phyloP scores from a whole-genome alignment of 2,113 vertebrate genomes.

The Tenrec ecaudatus region DNA sequence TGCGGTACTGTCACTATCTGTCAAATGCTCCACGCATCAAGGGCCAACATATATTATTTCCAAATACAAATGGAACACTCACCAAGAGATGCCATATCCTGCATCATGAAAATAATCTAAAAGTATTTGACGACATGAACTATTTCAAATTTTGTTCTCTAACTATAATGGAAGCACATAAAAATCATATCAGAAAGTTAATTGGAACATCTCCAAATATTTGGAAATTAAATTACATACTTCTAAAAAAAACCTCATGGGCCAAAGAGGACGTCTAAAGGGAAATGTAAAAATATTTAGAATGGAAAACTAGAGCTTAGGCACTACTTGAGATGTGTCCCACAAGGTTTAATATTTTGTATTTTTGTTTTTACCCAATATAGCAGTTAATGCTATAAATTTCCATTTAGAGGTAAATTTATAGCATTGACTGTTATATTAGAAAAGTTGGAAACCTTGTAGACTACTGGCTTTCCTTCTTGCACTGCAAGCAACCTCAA shows the following conservation, averaged over 20 bases:
- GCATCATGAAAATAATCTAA: background rate
- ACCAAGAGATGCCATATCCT: background rate
- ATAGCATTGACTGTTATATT: background rate
- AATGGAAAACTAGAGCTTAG: background rate
- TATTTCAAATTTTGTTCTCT: constrained; percentile 39
- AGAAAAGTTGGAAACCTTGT: background rate
- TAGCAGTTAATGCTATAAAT: no score
- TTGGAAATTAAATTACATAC: constrained; percentile 14
- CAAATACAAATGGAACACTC: background rate
- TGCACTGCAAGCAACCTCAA: background rate
- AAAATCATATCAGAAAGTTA: constrained; percentile 13
- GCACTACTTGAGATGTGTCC: no score
- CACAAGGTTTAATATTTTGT: no score
- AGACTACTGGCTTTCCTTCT: background rate
- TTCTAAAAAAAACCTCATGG: background rate
- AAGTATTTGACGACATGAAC: background rate
- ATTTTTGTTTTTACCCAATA: no score
- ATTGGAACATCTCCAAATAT: background rate
- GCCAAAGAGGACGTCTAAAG: constrained; percentile 5
- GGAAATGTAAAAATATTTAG: constrained; percentile 30
- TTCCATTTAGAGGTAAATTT: background rate
- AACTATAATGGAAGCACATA: background rate
- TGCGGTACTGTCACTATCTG: background rate
- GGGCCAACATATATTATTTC: no score
- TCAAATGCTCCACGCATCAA: background rate